These are phyloP conservation scores for Xylocopa sonorina DNA, from an alignment of 1,140 invertebrate species.

Conservation along the genomic window DNA sequence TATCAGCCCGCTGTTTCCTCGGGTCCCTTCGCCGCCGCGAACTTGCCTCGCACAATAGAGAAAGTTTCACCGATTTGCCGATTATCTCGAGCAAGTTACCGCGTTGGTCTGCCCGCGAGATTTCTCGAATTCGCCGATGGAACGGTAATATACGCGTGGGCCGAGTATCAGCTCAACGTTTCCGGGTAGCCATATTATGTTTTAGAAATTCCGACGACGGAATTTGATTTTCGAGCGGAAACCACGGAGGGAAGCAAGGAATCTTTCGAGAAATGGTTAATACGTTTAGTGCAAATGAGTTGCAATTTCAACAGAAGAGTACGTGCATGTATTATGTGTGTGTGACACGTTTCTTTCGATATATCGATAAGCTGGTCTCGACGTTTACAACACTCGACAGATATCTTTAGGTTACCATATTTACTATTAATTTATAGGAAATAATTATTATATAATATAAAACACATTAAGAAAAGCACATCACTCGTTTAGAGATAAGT, in stretches of 20 bases:
- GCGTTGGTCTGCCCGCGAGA: conserved; percentile 15
- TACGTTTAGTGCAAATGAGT: too few relatives aligned
- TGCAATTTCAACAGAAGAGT: too few relatives aligned
- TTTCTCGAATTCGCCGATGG: conserved; percentile 42
- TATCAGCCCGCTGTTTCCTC: conserved; percentile 59
- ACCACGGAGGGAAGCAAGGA: background rate
- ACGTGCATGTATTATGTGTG: too few relatives aligned
- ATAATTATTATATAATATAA: too few relatives aligned
- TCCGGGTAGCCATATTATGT: conserved; percentile 1
- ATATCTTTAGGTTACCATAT: too few relatives aligned
- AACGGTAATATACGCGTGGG: conserved; percentile 12
- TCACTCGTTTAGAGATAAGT: too few relatives aligned
- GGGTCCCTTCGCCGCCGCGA: conserved; percentile 31
- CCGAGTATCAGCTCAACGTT: conserved; percentile 22
- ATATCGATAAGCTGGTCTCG: too few relatives aligned
- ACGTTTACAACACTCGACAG: too few relatives aligned
- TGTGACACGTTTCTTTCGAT: too few relatives aligned
- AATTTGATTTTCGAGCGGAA: background rate
- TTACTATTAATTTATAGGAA: too few relatives aligned
- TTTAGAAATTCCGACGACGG: background rate
- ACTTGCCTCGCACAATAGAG: conserved; percentile 61
- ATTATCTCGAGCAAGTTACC: conserved; percentile 56
- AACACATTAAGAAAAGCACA: too few relatives aligned
- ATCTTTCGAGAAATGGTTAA: too few relatives aligned
- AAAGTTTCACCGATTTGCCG: conserved; percentile 62